Evolutionary conservation across 2,888 invertebrate genomes (phyloP), one percentile per base, ranked within the genome.

Genomic region (Hirudinaria manillensis): DNA sequence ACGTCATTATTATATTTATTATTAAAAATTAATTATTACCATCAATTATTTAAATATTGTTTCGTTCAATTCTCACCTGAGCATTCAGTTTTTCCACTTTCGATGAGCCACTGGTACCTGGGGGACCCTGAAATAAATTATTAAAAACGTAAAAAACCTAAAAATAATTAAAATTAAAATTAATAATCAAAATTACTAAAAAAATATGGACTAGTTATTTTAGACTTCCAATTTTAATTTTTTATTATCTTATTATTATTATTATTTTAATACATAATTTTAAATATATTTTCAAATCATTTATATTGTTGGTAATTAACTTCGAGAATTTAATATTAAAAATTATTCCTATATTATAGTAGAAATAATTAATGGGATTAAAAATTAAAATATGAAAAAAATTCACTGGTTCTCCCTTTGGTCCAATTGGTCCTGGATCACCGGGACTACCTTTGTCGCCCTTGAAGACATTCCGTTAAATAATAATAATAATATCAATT

Each of bases 321-420:
- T 45, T 10, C 45, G 13, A 7, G 10, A 4, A 1, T 29, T 61
- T 61, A 27, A 21, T 56, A 13, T 24, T 27, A 3, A 61, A 61
- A 3, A 29, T 7, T 56, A 56, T 24, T 21, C 21, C 10, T 70
- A 21, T 6, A 24, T 27, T 32, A 4, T 21, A 32, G 67, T 32
- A 6, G 32, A 67, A 21, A 29, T 21, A 4, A 24, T 67, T 67
- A 21, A 6, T 21, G 3, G 3, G n/a, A 70, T 19, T 38, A 24
- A 70, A 70, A 38, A 34, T 4, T 34, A 36, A 70, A 24, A 24
- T 34, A 34, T 32, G 3, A 55, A 29, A 72, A 55, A 55, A n/a
- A 27, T 55, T 72, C 55, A 72, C 72, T 32, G 29, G 72, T 6
- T 72, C 61, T 10, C 61, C 61, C 29, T 61, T 61, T 24, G 61